Evolutionary conservation across 2,888 invertebrate species (phyloP).

Genomic region (Spilarctia lutea): DNA sequence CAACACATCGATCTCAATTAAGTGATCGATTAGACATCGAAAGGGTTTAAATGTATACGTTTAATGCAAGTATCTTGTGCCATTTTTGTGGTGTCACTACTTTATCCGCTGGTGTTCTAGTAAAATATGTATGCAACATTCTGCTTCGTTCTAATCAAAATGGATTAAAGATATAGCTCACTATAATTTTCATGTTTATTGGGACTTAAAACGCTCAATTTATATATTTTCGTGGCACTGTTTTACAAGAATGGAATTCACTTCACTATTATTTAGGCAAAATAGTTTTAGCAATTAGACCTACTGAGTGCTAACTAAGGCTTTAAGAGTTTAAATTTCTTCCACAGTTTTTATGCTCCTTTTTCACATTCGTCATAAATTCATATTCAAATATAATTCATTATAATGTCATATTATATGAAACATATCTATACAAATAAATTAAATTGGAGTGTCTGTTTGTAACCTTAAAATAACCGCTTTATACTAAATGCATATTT

Average conservation of each 20-base stretch:
- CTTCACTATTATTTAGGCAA: background rate
- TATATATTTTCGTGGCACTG: background rate
- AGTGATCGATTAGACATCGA: conserved; percentile 35
- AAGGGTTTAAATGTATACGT: conserved; percentile 21
- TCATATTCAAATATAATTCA: too few species aligned
- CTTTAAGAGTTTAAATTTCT: too few species aligned
- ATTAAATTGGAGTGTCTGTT: too few species aligned
- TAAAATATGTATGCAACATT: conserved; percentile 4
- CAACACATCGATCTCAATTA: conserved; percentile 41
- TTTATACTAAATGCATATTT: too few species aligned
- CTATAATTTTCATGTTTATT: background rate
- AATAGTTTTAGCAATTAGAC: too few species aligned
- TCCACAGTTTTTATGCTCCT: too few species aligned
- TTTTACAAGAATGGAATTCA: background rate
- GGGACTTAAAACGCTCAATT: background rate
- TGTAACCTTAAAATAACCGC: too few species aligned
- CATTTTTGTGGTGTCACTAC: conserved; percentile 15
- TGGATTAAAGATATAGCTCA: background rate
- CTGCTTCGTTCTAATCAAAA: background rate
- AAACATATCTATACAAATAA: too few species aligned
- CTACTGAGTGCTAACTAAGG: too few species aligned
- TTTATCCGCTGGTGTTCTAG: conserved; percentile 5
- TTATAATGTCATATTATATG: too few species aligned
- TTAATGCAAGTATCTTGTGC: conserved; percentile 42
- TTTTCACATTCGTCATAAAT: too few species aligned